Percentiles rank a stretch among this genome's conserved stretches.
phyloP scores from a whole-genome alignment of 2,113 vertebrate genomes.

The Euleptes europaea region DNA sequence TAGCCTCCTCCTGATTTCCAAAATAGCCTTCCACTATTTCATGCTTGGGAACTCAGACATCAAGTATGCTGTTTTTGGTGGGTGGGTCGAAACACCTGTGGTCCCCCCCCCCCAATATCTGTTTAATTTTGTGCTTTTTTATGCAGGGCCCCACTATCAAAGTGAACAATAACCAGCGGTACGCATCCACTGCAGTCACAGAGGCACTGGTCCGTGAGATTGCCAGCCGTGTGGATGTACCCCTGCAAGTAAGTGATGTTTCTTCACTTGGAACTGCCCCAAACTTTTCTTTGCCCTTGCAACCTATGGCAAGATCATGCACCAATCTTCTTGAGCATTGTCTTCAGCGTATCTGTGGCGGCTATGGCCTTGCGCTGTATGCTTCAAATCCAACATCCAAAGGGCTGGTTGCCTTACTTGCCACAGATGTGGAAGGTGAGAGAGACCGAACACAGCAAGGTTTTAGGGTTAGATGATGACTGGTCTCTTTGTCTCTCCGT shows the following conservation, averaged over 20 bases:
- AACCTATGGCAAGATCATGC: not conserved
- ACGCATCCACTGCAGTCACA: constrained; percentile 91
- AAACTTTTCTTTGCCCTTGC: fast-evolving
- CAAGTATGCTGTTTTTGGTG: not conserved
- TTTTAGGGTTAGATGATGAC: not conserved
- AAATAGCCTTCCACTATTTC: not conserved
- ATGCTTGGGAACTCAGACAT: not conserved
- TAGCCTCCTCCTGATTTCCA: not conserved
- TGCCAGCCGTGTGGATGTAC: constrained; percentile 79
- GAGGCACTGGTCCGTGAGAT: constrained; percentile 88
- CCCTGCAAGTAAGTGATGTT: constrained; percentile 84
- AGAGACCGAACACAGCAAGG: not conserved
- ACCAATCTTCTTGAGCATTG: not conserved
- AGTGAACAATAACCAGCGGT: constrained; percentile 97
- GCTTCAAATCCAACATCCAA: not conserved
- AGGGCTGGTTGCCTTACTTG: not conserved
- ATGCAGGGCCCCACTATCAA: constrained; percentile 93
- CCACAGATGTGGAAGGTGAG: not conserved
- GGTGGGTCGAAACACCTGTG: not conserved
- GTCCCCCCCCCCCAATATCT: not conserved
- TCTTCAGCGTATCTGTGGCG: too few species aligned
- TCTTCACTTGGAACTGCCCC: fast-evolving
- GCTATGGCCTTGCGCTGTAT: not conserved
- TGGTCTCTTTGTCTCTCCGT: too few species aligned
- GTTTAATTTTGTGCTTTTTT: not conserved